These are phyloP conservation scores for Pandemis cinnamomeana DNA, from an alignment of 2,888 invertebrate genomes.

Conservation along the genomic window DNA sequence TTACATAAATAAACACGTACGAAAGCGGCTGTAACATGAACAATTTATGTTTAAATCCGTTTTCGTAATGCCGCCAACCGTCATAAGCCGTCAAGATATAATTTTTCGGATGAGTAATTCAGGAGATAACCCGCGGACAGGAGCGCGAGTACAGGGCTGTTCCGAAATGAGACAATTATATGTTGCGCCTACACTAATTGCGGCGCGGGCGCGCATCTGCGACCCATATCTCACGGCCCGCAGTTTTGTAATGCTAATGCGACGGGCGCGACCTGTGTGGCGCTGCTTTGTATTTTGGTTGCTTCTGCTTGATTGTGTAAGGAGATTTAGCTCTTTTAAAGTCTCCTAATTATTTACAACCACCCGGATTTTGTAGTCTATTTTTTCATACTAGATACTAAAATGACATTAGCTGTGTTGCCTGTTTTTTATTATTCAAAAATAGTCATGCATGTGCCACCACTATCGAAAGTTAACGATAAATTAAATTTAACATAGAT, in stretches of 20 bases:
- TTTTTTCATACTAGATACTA: too few relatives aligned
- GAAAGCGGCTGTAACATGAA: background rate
- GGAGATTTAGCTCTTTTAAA: conserved; percentile 30
- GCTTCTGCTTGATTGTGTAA: conserved; percentile 45
- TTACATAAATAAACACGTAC: conserved; percentile 19
- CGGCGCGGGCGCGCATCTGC: conserved; percentile 71
- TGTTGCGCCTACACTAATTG: conserved; percentile 76
- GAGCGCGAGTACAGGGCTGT: conserved; percentile 44
- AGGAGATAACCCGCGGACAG: conserved; percentile 35
- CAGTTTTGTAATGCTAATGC: conserved; percentile 76
- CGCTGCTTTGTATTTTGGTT: conserved; percentile 60
- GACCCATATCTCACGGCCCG: conserved; percentile 81
- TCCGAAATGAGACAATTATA: conserved; percentile 76
- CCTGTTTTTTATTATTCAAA: too few relatives aligned
- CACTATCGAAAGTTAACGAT: too few relatives aligned
- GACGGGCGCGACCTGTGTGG: conserved; percentile 56
- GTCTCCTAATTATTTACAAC: conserved; percentile 8
- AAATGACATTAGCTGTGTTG: too few relatives aligned
- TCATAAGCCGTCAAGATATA: conserved; percentile 26
- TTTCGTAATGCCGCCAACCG: conserved; percentile 11
- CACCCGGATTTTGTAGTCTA: background rate
- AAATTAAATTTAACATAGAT: too few relatives aligned
- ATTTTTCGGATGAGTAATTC: conserved; percentile 26
- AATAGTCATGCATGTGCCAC: too few relatives aligned
- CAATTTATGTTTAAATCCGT: background rate